These are phyloP conservation scores for Embidobia sp. DNA, from an alignment of 2,888 invertebrate species.

Conservation along the genomic window DNA sequence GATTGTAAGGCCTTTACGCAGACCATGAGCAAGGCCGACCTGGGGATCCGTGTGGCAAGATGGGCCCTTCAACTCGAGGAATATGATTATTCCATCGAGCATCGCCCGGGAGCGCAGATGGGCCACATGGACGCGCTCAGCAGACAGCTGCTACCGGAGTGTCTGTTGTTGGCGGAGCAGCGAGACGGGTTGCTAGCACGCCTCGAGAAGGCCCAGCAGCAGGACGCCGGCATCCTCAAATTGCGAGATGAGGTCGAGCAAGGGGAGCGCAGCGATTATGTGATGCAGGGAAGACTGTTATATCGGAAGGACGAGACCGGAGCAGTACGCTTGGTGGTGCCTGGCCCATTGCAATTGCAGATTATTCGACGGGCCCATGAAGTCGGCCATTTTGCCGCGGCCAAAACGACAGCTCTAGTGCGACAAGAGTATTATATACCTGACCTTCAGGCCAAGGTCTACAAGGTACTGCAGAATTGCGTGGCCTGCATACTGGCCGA, in stretches of 20 bases:
- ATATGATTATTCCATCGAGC: background rate
- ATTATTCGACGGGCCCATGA: background rate
- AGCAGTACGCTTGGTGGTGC: background rate
- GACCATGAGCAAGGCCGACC: background rate
- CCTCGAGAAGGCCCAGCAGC: background rate
- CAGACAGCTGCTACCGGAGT: background rate
- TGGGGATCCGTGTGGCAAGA: background rate
- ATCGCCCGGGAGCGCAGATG: background rate
- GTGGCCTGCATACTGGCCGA: background rate
- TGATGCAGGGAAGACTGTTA: background rate
- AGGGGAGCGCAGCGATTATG: background rate
- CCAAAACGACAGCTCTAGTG: background rate
- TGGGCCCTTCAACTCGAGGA: background rate
- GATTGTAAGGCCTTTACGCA: background rate
- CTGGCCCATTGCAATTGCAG: background rate
- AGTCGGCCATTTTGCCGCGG: background rate
- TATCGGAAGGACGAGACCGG: background rate
- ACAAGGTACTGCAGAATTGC: background rate
- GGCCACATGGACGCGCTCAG: background rate
- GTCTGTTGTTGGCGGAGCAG: background rate
- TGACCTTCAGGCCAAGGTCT: background rate
- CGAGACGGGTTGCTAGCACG: background rate
- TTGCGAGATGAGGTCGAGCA: background rate
- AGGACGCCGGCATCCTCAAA: background rate
- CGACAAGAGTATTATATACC: background rate